Evolutionary conservation across 2,797 vertebrate species (phyloP).

Genomic region (Siniperca obscura): DNA sequence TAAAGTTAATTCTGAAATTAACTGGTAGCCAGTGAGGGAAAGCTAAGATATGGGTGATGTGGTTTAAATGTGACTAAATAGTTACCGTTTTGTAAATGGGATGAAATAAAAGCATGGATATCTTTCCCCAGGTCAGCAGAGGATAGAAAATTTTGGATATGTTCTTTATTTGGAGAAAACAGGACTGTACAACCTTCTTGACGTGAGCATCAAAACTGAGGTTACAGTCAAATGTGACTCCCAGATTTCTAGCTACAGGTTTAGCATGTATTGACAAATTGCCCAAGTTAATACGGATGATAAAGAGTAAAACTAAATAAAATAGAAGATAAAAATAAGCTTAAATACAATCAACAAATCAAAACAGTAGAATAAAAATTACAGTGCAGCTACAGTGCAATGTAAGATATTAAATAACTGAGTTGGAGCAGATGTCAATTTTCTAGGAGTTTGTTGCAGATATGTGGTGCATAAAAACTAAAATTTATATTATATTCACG

Average conservation of each 20-base stretch:
- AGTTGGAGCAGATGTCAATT: neutral
- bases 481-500: neutral
- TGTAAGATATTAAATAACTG: too few relatives aligned
- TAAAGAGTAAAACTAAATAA: too few relatives aligned
- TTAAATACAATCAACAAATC: too few relatives aligned
- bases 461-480: neutral
- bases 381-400: too few relatives aligned
- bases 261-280: neutral
- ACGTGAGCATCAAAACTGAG: neutral
- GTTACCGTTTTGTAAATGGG: neutral
- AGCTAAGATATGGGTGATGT: neutral
- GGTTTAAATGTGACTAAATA: neutral
- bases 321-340: too few relatives aligned
- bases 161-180: neutral
- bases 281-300: neutral
- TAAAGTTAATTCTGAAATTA: neutral
- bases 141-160: neutral
- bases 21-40: neutral
- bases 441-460: neutral
- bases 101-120: neutral
- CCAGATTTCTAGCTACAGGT: neutral
- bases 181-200: neutral
- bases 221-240: neutral
- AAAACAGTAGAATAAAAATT: too few relatives aligned
- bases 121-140: neutral